phyloP scores from a whole-genome alignment of 2,797 vertebrate genomes.

The Rhynchonycteris naso region DNA sequence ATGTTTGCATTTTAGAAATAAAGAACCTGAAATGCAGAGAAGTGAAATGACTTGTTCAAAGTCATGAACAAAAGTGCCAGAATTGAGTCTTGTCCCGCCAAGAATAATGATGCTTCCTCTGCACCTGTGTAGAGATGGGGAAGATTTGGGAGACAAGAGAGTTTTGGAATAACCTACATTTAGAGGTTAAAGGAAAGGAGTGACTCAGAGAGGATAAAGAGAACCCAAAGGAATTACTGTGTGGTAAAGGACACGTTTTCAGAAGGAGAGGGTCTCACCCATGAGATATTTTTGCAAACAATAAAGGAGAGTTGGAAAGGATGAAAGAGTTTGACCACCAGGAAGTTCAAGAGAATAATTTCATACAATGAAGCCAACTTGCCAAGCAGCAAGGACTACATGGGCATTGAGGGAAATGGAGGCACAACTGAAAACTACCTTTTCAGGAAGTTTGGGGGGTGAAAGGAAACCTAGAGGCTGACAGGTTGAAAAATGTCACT shows the following conservation, averaged over 20 bases:
- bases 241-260: background rate
- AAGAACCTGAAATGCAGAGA: background rate
- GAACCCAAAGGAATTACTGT: background rate
- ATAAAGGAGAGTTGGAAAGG: background rate
- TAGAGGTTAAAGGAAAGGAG: background rate
- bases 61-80: background rate
- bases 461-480: constrained; percentile 24
- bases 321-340: background rate
- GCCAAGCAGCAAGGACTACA: background rate
- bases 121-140: background rate
- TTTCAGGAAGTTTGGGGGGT: background rate
- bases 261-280: background rate
- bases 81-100: background rate
- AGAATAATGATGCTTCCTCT: background rate
- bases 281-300: background rate
- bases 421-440: background rate
- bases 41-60: background rate
- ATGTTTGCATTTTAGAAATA: background rate
- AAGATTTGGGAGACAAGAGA: background rate
- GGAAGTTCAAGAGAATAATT: background rate
- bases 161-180: background rate
- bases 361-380: background rate
- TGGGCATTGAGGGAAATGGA: background rate
- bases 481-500: background rate
- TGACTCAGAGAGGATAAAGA: background rate